Conservation (phyloP, 2,888 invertebrate species). For the Parasteatoda lunata region DNA sequence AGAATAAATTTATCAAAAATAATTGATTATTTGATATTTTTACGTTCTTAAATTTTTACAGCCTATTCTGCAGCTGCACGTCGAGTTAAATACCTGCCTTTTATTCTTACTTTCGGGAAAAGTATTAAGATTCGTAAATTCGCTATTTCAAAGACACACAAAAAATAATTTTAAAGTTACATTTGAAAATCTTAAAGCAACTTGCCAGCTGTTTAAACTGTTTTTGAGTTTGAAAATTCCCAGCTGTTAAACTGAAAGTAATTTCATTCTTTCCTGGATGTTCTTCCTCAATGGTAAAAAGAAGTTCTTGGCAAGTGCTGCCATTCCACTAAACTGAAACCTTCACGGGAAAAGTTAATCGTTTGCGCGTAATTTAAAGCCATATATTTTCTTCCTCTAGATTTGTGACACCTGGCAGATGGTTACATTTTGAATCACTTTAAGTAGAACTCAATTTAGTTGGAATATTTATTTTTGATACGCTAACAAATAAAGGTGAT, state of each 20-base stretch:
- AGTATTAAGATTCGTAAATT: slow-evolving; percentile 1
- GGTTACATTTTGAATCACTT: slow-evolving; percentile 3
- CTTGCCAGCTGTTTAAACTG: slow-evolving; percentile 29
- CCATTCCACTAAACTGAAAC: slow-evolving; percentile 5
- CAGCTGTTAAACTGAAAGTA: slow-evolving; percentile 23
- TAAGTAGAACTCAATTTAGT: neutral
- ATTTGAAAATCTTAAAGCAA: neutral
- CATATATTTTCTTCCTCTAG: slow-evolving; percentile 7
- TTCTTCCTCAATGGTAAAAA: neutral
- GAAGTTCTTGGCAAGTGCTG: slow-evolving; percentile 7
- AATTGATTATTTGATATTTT: too few relatives aligned
- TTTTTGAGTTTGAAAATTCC: slow-evolving; percentile 11
- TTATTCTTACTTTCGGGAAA: too few relatives aligned
- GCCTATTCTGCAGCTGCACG: too few relatives aligned
- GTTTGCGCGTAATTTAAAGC: neutral
- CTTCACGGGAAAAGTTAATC: slow-evolving; percentile 22
- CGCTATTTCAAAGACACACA: neutral
- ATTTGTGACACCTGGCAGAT: slow-evolving; percentile 23
- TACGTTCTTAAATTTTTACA: too few relatives aligned
- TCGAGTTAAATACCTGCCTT: too few relatives aligned
- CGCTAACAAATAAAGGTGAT: neutral
- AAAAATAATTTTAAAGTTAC: neutral
- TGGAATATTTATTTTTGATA: neutral
- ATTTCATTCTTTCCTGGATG: slow-evolving; percentile 36
- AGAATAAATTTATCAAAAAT: too few relatives aligned